Percentiles rank a stretch among this genome's conserved stretches.
phyloP scores from a whole-genome alignment of 2,113 vertebrate genomes.

The Sceloporus tristichus region DNA sequence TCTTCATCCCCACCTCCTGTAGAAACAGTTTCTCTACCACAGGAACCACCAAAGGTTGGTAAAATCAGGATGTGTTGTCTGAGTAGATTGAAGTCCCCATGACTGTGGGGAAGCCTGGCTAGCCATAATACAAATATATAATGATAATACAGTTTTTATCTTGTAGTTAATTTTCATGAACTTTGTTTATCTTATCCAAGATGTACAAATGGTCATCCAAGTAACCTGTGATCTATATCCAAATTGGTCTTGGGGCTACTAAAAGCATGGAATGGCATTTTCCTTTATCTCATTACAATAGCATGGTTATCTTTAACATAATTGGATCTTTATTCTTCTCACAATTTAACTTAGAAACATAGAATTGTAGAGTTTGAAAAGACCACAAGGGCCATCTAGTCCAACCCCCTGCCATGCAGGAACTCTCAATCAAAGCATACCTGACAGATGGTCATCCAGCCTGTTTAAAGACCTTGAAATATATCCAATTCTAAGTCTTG shows the following conservation, averaged over 20 bases:
- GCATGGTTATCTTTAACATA: background rate
- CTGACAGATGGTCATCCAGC: too few relatives aligned
- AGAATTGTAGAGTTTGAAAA: too few relatives aligned
- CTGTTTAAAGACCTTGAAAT: background rate
- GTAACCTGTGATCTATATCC: background rate
- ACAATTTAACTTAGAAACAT: too few relatives aligned
- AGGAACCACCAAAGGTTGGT: conserved; percentile 92
- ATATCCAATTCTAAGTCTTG: background rate
- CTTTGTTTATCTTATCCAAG: background rate
- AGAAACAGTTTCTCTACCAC: conserved; percentile 88
- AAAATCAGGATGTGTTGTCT: conserved; percentile 28
- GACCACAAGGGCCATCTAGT: too few relatives aligned
- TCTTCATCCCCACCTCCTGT: conserved; percentile 88
- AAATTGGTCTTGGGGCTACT: background rate
- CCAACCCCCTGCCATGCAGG: too few relatives aligned
- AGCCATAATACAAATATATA: background rate
- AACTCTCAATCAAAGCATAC: too few relatives aligned
- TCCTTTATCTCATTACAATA: background rate
- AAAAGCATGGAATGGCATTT: background rate
- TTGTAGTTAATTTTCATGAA: background rate
- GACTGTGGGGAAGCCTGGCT: background rate
- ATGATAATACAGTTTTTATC: background rate
- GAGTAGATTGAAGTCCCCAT: conserved; percentile 13
- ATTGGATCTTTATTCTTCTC: background rate
- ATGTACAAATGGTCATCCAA: background rate